A percentile compares a stretch with the other conserved stretches of the same genome.
These are phyloP conservation scores for Pogonomyrmex californicus DNA, from an alignment of 1,140 invertebrate genomes.

Conservation along the genomic window DNA sequence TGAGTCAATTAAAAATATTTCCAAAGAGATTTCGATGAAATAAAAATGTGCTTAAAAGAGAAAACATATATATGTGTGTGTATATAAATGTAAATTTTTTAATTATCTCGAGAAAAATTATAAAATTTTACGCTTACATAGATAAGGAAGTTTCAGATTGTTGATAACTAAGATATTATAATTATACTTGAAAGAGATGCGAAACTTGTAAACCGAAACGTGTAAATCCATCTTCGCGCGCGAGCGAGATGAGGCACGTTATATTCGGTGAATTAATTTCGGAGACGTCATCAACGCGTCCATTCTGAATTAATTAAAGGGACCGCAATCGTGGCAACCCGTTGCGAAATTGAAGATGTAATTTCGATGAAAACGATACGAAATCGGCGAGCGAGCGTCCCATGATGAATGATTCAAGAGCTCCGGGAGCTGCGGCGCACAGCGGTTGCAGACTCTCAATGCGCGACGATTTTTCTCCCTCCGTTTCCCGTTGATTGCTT, in stretches of 20 bases:
- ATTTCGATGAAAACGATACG: slow-evolving; percentile 47
- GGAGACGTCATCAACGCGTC: neutral
- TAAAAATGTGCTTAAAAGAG: neutral
- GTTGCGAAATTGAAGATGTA: slow-evolving; percentile 22
- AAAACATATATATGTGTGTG: neutral
- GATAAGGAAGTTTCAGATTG: no score
- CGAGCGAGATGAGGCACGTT: neutral
- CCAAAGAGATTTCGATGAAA: neutral
- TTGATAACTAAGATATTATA: neutral
- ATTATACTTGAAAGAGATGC: neutral
- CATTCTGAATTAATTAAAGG: slow-evolving; percentile 30
- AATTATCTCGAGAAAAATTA: neutral
- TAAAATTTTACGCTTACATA: neutral
- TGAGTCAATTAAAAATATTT: neutral
- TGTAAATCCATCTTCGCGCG: neutral
- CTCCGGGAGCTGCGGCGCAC: neutral
- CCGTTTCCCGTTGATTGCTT: slow-evolving; percentile 57
- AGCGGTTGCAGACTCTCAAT: slow-evolving; percentile 33
- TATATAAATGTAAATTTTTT: neutral
- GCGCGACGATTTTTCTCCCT: slow-evolving; percentile 53
- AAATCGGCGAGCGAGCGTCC: slow-evolving; percentile 25
- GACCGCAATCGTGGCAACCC: neutral
- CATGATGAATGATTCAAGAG: slow-evolving; percentile 54
- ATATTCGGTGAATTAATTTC: slow-evolving; percentile 14
- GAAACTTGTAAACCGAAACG: neutral